A percentile compares a stretch with the other conserved stretches of the same genome.
Conservation (phyloP, 2,113 vertebrate genomes). For the Tupaia tana region DNA sequence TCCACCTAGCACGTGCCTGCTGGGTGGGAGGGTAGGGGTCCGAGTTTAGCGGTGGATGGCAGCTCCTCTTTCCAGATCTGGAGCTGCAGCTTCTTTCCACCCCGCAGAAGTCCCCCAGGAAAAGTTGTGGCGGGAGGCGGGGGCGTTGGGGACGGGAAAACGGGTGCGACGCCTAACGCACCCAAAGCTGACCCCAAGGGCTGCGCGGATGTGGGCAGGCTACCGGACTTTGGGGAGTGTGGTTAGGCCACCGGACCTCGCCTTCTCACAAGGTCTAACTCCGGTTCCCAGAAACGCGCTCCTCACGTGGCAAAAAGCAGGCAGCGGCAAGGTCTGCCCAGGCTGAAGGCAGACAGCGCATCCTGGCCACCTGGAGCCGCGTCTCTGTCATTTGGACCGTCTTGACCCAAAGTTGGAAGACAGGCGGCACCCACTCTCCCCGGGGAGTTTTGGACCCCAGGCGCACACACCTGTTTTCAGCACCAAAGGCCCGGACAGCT, state of each 20-base stretch:
- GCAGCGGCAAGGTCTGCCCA: not conserved
- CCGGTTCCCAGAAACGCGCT: not conserved
- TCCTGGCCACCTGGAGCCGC: not conserved
- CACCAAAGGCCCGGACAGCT: constrained; percentile 76
- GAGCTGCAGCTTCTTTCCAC: not conserved
- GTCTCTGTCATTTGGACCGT: not conserved
- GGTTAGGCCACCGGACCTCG: fast-evolving
- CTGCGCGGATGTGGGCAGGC: not conserved
- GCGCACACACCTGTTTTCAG: constrained; percentile 64
- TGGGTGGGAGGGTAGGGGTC: not conserved
- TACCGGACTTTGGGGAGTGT: too few relatives aligned
- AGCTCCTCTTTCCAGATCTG: not conserved
- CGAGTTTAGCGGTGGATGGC: not conserved
- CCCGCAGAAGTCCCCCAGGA: constrained; percentile 29
- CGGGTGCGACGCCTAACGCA: not conserved
- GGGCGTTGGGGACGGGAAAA: not conserved
- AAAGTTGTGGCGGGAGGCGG: constrained; percentile 34
- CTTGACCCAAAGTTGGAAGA: not conserved
- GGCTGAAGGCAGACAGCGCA: not conserved
- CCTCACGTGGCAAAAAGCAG: not conserved
- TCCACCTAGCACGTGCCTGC: constrained; percentile 60
- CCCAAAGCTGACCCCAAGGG: not conserved
- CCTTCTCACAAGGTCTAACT: not conserved
- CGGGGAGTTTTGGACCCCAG: not conserved
- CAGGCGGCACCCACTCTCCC: not conserved